A percentile compares a stretch with the other conserved stretches of the same genome.
phyloP scores from a whole-genome alignment of 37 sponge, comb jelly and placozoan genomes.

The Aplysina aerophoba region DNA sequence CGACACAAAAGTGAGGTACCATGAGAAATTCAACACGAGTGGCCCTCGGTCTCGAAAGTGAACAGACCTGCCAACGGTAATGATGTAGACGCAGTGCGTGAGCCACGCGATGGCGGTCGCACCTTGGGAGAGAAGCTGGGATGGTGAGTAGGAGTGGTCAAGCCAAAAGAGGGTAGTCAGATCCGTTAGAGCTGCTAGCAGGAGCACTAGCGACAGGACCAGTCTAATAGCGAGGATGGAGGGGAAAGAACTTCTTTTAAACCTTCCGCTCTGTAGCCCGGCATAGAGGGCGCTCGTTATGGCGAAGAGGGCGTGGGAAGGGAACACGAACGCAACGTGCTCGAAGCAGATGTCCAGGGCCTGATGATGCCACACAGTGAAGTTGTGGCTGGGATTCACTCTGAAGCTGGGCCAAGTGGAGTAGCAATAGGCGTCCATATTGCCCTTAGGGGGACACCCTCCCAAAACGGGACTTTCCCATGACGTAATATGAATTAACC shows the following conservation, averaged over 20 bases:
- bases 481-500: no score
- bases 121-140: slow-evolving; percentile 25
- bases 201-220: slow-evolving; percentile 17
- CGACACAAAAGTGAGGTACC: slow-evolving; percentile 54
- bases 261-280: slow-evolving; percentile 6
- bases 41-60: slow-evolving; percentile 65
- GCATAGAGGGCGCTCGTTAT: slow-evolving; percentile 59
- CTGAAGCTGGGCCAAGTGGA: neutral
- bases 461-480: no score
- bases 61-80: slow-evolving; percentile 45
- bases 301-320: slow-evolving; percentile 38
- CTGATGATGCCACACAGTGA: slow-evolving; percentile 52
- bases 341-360: slow-evolving; percentile 75
- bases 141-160: slow-evolving; percentile 38
- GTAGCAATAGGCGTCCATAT: slow-evolving; percentile 16
- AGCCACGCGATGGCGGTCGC: slow-evolving; percentile 43
- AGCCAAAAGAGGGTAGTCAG: slow-evolving; percentile 47
- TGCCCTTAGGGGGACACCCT: no score
- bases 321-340: slow-evolving; percentile 36
- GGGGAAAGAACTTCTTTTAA: slow-evolving; percentile 44
- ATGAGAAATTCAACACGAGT: slow-evolving; percentile 45
- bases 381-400: neutral
- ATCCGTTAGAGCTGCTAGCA: slow-evolving; percentile 21
- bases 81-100: slow-evolving; percentile 26
- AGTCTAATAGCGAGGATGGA: slow-evolving; percentile 26